A percentile compares a stretch with the other conserved stretches of the same genome.
Evolutionary conservation across 2,888 invertebrate genomes (phyloP).

Genomic region (Ectemnius lituratus): DNA sequence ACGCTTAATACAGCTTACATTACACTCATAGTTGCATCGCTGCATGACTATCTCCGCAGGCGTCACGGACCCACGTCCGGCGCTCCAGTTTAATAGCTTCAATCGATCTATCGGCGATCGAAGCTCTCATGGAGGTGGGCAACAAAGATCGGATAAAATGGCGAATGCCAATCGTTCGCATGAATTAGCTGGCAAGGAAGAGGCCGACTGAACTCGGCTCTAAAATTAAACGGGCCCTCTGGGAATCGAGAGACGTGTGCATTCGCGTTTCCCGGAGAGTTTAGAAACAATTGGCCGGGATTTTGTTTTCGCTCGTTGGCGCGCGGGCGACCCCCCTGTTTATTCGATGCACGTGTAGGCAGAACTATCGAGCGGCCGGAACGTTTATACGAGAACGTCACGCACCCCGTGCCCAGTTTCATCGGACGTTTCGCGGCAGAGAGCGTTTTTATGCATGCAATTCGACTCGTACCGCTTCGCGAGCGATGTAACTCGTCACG

Average conservation of each 20-base stretch:
- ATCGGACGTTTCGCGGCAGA: slow-evolving; percentile 37
- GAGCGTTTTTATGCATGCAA: slow-evolving; percentile 46
- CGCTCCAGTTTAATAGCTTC: not conserved
- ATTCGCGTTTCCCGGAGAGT: slow-evolving; percentile 44
- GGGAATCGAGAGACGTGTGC: slow-evolving; percentile 33
- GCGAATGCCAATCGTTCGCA: not conserved
- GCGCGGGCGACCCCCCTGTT: slow-evolving; percentile 39
- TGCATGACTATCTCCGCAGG: slow-evolving; percentile 14
- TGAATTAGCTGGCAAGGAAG: not conserved
- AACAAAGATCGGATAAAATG: not conserved
- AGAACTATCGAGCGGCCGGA: slow-evolving; percentile 35
- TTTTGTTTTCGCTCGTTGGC: slow-evolving; percentile 37
- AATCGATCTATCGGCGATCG: not conserved
- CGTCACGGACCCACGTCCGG: too few species aligned
- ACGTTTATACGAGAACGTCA: slow-evolving; percentile 58
- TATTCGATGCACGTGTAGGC: slow-evolving; percentile 55
- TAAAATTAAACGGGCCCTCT: slow-evolving; percentile 40
- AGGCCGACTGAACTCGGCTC: slow-evolving; percentile 20
- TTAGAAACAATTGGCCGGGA: slow-evolving; percentile 50
- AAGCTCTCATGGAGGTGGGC: too few species aligned
- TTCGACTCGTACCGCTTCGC: slow-evolving; percentile 32
- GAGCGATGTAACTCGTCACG: slow-evolving; percentile 12
- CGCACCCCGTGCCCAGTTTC: slow-evolving; percentile 55
- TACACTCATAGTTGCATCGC: slow-evolving; percentile 7
- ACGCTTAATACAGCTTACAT: slow-evolving; percentile 27